These are phyloP conservation scores for Molossus alvarezi DNA, from an alignment of 2,797 vertebrate species.

Conservation along the genomic window DNA sequence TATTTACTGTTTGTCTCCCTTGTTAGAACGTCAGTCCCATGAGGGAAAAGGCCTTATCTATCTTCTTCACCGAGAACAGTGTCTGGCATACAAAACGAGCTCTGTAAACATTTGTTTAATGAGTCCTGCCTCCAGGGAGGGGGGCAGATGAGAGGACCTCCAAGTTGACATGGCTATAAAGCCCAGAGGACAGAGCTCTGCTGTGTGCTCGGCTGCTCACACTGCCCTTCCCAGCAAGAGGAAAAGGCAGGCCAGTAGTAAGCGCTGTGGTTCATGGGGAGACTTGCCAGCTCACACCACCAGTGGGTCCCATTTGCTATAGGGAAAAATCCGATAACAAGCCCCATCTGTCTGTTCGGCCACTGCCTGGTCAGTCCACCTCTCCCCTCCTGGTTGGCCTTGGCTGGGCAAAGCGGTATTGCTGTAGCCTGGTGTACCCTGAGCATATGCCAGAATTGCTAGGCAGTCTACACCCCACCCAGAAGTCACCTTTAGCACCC, in stretches of 20 bases:
- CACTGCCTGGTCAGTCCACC: neutral
- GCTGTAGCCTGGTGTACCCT: neutral
- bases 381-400: neutral
- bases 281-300: conserved; percentile 37
- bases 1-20: neutral
- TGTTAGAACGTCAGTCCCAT: neutral
- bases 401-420: neutral
- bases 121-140: neutral
- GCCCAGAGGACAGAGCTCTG: neutral
- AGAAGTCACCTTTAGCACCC: conserved; percentile 8
- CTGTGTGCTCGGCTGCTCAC: neutral
- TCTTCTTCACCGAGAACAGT: neutral
- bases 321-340: conserved; percentile 57
- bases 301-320: conserved; percentile 65
- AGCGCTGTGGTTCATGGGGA: conserved; percentile 64
- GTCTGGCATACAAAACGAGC: neutral
- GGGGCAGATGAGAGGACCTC: neutral
- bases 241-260: neutral
- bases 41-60: neutral
- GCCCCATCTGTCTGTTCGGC: conserved; percentile 20
- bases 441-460: neutral
- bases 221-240: neutral
- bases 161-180: neutral
- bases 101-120: neutral
- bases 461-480: neutral